Percentiles rank a stretch among this genome's conserved stretches.
phyloP scores from a whole-genome alignment of 1,140 invertebrate genomes.

The Drosophila kikkawai region DNA sequence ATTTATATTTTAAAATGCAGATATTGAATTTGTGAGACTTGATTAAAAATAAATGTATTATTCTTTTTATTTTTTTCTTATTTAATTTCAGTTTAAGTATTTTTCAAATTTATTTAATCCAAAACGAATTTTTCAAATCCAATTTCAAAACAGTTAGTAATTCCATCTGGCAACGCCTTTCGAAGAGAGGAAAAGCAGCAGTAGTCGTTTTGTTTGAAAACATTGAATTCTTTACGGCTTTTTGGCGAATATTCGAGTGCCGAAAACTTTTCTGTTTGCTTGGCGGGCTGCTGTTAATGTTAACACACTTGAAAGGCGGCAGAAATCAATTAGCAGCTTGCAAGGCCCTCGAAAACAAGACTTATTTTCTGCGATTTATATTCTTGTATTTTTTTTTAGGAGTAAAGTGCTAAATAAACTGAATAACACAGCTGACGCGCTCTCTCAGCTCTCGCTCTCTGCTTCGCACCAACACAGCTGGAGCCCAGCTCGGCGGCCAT shows the following conservation, averaged over 20 bases:
- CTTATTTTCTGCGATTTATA: constrained; percentile 25
- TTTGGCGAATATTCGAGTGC: constrained; percentile 26
- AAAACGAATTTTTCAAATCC: background rate
- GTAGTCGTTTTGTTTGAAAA: constrained; percentile 34
- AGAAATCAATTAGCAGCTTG: constrained; percentile 64
- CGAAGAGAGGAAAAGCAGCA: background rate
- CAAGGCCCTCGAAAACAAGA: constrained; percentile 27
- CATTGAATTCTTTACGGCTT: constrained; percentile 29
- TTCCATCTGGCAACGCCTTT: constrained; percentile 17
- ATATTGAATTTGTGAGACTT: background rate
- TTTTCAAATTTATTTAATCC: background rate
- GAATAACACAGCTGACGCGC: constrained; percentile 67
- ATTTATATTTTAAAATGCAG: too few species aligned
- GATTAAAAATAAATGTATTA: background rate
- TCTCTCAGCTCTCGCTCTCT: constrained; percentile 17
- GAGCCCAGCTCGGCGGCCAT: constrained; percentile 33
- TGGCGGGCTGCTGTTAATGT: constrained; percentile 53
- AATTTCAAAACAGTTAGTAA: background rate
- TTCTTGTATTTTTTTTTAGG: constrained; percentile 40
- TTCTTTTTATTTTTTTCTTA: too few species aligned
- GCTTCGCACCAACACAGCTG: constrained; percentile 50
- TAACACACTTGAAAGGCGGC: constrained; percentile 52
- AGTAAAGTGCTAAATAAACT: constrained; percentile 62
- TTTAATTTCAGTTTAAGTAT: background rate
- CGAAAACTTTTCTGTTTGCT: constrained; percentile 43